Percentiles rank a stretch among this genome's conserved stretches.
Conservation (phyloP, 2,797 vertebrate species). For the Tokudaia muenninki region DNA sequence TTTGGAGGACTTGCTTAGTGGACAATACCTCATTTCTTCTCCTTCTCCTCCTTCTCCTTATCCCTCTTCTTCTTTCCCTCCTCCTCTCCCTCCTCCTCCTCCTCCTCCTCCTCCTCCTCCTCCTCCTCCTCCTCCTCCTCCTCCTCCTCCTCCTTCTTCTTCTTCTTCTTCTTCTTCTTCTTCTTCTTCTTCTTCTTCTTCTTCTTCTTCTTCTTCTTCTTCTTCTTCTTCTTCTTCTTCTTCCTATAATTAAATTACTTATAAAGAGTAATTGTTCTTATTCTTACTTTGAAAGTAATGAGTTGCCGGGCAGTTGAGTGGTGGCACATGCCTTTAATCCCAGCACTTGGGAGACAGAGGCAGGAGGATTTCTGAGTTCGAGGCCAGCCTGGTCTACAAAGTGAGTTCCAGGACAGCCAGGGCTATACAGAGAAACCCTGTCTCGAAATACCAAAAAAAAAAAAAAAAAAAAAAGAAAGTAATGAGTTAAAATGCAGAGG, state of each 20-base stretch:
- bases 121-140: accelerated
- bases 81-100: accelerated
- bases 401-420: too few species aligned
- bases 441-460: too few species aligned
- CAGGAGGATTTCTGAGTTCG: too few species aligned
- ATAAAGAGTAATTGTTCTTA: not conserved
- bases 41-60: accelerated
- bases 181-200: accelerated
- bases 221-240: accelerated
- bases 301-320: too few species aligned
- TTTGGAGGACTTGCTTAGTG: not conserved
- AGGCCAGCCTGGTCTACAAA: too few species aligned
- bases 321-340: too few species aligned
- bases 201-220: too few species aligned
- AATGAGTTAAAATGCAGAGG: not conserved
- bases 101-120: accelerated
- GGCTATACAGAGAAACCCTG: too few species aligned
- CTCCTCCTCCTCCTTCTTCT: accelerated
- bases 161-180: not conserved
- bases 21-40: not conserved
- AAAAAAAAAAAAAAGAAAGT: too few species aligned
- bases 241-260: not conserved
- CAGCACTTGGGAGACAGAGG: too few species aligned
- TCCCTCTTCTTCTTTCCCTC: accelerated
- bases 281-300: conserved; percentile 39